These are phyloP conservation scores for Trachelus iudaicus DNA, from an alignment of 2,888 invertebrate genomes.

Conservation along the genomic window DNA sequence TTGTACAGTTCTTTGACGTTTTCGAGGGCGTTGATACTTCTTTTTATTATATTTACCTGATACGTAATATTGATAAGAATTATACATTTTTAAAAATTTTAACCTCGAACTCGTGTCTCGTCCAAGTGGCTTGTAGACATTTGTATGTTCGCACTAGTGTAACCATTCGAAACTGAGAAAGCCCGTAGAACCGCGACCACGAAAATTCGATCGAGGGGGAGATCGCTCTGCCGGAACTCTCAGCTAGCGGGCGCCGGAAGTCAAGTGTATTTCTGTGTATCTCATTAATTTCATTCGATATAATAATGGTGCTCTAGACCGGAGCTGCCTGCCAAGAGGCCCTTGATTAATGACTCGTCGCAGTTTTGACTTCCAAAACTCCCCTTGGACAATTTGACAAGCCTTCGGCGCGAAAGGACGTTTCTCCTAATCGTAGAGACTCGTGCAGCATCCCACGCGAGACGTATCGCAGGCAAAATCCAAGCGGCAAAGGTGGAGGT, in stretches of 20 bases:
- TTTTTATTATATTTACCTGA: not conserved
- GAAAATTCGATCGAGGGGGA: conserved; percentile 12
- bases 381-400: conserved; percentile 1
- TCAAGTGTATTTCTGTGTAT: conserved; percentile 65
- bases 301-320: conserved; percentile 52
- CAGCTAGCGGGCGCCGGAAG: conserved; percentile 46
- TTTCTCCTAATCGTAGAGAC: not conserved
- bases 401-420: not conserved
- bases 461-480: not conserved
- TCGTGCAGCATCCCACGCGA: not conserved
- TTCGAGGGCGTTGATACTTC: not conserved
- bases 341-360: conserved; percentile 61
- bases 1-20: not conserved
- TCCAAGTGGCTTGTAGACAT: not conserved
- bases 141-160: not conserved
- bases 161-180: not conserved
- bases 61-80: not conserved
- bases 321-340: conserved; percentile 26
- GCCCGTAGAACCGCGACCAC: not conserved
- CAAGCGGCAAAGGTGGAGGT: not conserved
- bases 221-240: conserved; percentile 44
- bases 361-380: conserved; percentile 45
- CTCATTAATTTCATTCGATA: conserved; percentile 66
- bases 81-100: not conserved
- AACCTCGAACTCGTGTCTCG: not conserved